These are phyloP conservation scores for Harpagus bidentatus DNA, from an alignment of 2,113 vertebrate genomes.

Conservation along the genomic window DNA sequence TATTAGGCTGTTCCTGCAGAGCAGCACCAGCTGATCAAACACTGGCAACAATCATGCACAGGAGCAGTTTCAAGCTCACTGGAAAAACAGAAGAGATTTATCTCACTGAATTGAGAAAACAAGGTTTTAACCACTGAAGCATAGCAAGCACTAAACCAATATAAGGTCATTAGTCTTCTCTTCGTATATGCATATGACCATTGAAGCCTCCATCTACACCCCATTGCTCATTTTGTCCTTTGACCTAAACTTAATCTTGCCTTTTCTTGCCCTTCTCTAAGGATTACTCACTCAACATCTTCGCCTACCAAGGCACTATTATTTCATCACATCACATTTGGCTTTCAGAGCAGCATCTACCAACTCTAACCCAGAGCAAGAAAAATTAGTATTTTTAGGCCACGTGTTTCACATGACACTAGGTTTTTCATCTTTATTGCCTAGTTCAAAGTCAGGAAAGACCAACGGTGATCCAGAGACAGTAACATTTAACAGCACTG, in stretches of 20 bases:
- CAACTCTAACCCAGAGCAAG: not conserved
- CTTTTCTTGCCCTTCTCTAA: not conserved
- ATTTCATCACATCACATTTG: slow-evolving; percentile 9
- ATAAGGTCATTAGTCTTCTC: not conserved
- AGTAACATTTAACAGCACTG: not conserved
- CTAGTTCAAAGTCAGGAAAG: not conserved
- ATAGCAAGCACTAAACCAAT: not conserved
- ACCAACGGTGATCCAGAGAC: rapidly evolving
- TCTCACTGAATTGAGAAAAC: not conserved
- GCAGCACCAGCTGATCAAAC: not conserved
- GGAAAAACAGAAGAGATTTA: not conserved
- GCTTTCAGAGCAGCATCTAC: not conserved
- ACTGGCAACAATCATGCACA: not conserved
- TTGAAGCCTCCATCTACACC: not conserved
- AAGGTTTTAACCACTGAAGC: not conserved
- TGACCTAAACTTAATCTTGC: not conserved
- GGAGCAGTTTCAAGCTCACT: not conserved
- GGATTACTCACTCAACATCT: not conserved
- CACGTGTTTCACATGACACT: rapidly evolving
- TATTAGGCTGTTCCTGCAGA: not conserved
- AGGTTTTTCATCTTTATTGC: not conserved
- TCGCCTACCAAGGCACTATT: not conserved
- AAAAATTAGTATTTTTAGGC: not conserved
- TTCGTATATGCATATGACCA: not conserved
- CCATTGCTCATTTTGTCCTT: not conserved